These are phyloP conservation scores for Blennius ocellaris DNA, from an alignment of 2,113 vertebrate genomes.

Conservation along the genomic window DNA sequence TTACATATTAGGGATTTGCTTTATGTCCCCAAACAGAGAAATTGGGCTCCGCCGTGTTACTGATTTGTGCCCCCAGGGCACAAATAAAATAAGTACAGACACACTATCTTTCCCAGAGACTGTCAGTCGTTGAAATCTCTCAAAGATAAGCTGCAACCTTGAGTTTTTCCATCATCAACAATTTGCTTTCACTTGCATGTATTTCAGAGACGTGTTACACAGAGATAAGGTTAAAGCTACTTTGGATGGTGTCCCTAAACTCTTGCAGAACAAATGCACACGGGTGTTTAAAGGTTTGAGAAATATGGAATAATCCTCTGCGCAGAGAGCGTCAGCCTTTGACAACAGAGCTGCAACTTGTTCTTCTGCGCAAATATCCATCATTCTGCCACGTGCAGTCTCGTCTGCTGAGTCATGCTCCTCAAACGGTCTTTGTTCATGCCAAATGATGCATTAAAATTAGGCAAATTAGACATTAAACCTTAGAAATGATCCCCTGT, in stretches of 20 bases:
- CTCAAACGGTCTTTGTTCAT: slow-evolving; percentile 29
- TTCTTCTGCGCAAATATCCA: slow-evolving; percentile 38
- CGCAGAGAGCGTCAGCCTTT: neutral
- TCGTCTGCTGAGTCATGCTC: slow-evolving; percentile 52
- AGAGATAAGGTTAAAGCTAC: slow-evolving; percentile 9
- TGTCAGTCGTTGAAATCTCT: slow-evolving; percentile 21
- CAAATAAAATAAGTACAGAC: neutral
- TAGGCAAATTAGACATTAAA: slow-evolving; percentile 9
- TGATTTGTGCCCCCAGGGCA: neutral
- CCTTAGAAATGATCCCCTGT: neutral
- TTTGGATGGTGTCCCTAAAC: neutral
- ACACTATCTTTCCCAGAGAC: neutral
- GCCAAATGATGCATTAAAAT: slow-evolving; percentile 20
- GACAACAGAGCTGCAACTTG: slow-evolving; percentile 35
- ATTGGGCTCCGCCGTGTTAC: neutral
- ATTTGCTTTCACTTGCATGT: slow-evolving; percentile 25
- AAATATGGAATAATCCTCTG: slow-evolving; percentile 19
- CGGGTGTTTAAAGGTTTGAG: slow-evolving; percentile 15
- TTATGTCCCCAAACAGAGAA: neutral
- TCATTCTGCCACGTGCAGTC: slow-evolving; percentile 19
- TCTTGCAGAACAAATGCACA: neutral
- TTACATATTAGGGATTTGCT: neutral
- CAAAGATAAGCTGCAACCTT: slow-evolving; percentile 17
- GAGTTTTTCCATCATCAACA: neutral
- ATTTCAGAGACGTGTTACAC: slow-evolving; percentile 17